Conservation (phyloP, 2,888 invertebrate species). For the Tachystola acroxantha region DNA sequence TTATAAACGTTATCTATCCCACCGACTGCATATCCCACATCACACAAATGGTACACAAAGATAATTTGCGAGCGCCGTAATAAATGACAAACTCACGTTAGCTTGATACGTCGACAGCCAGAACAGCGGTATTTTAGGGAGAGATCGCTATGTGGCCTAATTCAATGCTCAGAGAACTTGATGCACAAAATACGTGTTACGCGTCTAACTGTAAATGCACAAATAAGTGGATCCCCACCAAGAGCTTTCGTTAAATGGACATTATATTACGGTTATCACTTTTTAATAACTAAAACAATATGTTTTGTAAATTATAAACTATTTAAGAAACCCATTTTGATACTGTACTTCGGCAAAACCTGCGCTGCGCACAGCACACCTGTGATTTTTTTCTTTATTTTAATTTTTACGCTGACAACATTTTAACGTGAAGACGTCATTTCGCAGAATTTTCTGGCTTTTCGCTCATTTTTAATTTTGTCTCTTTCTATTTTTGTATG, state of each 20-base stretch:
- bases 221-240: constrained; percentile 47
- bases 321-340: constrained; percentile 67
- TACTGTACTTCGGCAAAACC: constrained; percentile 37
- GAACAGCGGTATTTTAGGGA: constrained; percentile 80
- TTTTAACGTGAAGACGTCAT: constrained; percentile 18
- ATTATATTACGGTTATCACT: constrained; percentile 26
- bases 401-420: constrained; percentile 33
- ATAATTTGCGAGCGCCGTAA: constrained; percentile 30
- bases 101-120: constrained; percentile 78
- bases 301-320: constrained; percentile 46
- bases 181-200: constrained; percentile 79
- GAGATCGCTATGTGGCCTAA: constrained; percentile 80
- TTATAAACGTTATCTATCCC: constrained; percentile 47
- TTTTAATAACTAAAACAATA: constrained; percentile 20
- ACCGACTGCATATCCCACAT: constrained; percentile 34
- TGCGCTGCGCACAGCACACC: constrained; percentile 37
- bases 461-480: background rate
- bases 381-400: constrained; percentile 42
- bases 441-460: background rate
- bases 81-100: constrained; percentile 66
- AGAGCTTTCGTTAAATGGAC: constrained; percentile 25
- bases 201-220: constrained; percentile 76
- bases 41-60: constrained; percentile 19
- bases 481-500: no score
- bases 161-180: constrained; percentile 75